Evolutionary conservation across 2,888 invertebrate species (phyloP).

Genomic region (Catocala fraxini): DNA sequence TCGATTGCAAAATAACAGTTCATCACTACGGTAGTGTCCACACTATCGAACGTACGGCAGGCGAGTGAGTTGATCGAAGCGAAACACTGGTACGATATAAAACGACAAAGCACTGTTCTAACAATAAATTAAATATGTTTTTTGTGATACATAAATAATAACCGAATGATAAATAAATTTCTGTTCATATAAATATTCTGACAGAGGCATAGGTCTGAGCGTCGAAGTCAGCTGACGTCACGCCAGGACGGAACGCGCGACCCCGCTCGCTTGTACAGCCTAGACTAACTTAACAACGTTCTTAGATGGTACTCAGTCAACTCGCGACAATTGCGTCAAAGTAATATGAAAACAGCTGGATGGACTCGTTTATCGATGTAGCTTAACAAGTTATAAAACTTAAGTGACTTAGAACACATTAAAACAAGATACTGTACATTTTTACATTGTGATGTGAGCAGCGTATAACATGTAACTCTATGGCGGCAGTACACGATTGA

Average conservation of each 20-base stretch:
- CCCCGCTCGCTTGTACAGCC: conserved; percentile 30
- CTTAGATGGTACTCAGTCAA: conserved; percentile 29
- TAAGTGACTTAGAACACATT: conserved; percentile 33
- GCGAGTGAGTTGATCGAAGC: conserved; percentile 66
- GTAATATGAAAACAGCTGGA: conserved; percentile 25
- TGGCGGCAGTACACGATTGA: conserved; percentile 14
- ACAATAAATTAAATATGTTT: conserved; percentile 61
- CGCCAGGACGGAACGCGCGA: conserved; percentile 13
- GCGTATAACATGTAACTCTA: conserved; percentile 23
- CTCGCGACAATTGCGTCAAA: conserved; percentile 21
- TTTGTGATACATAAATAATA: conserved; percentile 76
- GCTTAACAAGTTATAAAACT: conserved; percentile 31
- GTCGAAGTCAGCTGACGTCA: conserved; percentile 56
- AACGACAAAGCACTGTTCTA: conserved; percentile 66
- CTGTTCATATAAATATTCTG: conserved; percentile 61
- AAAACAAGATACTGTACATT: conserved; percentile 32
- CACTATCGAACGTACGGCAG: conserved; percentile 45
- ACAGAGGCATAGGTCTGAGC: conserved; percentile 61
- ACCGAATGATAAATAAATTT: conserved; percentile 69
- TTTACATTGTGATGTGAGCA: conserved; percentile 30
- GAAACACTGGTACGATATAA: conserved; percentile 71
- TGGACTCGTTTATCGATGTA: conserved; percentile 32
- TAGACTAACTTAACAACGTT: conserved; percentile 26
- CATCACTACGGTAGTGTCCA: conserved; percentile 35
- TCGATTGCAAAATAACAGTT: conserved; percentile 48